Evolutionary conservation across 2,113 vertebrate species (phyloP), one percentile per base, ranked within the genome.

Genomic region (Poeciliopsis retropinna): DNA sequence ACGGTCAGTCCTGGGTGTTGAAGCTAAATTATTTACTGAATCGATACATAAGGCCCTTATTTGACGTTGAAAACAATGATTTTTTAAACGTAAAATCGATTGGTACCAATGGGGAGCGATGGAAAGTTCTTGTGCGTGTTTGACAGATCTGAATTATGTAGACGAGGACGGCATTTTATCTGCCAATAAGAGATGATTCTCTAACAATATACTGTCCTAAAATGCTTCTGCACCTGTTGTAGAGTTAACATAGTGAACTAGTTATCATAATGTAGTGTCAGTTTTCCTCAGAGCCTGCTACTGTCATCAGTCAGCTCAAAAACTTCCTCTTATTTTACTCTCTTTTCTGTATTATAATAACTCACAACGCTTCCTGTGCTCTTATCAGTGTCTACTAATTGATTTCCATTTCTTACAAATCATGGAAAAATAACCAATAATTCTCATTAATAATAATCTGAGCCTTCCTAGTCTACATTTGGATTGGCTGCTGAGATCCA

Each of bases 1-100:
- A 99, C 93, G 97, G 98, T 99, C 94, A 99, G 98, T 99, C 91
- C 71, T 86, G 63, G 76, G 79, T 9, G 63, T 54, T 29, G 68
- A 39, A n/a, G 15, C n/a, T 25, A 64, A 70, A 1, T 64, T 31
- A 32, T 54, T 57, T 12, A 64, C 12, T 70, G 62, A 3, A 30
- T 54, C 41, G n/a, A 51, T 78, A 29, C 17, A 65, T 29, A 29
- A 68, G 37, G 62, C 32, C 68, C 73, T 65, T n/a, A 29, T 14
- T 22, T 27, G 1, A 64, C 1, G 5, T 41, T 5, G 5, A 60
- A 17, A 27, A 70, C 62, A 44, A 67, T 17, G 29, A 15, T 12
- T 0, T 19, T 5, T 5, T 6, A 47, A 19, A 47, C 11, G 30
- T 1, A 51, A 44, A 64, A 3, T 11, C 25, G 6, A 7, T 39